A percentile compares a stretch with the other conserved stretches of the same genome.
Conservation (phyloP, 2,888 invertebrate genomes). For the Hesperia comma region DNA sequence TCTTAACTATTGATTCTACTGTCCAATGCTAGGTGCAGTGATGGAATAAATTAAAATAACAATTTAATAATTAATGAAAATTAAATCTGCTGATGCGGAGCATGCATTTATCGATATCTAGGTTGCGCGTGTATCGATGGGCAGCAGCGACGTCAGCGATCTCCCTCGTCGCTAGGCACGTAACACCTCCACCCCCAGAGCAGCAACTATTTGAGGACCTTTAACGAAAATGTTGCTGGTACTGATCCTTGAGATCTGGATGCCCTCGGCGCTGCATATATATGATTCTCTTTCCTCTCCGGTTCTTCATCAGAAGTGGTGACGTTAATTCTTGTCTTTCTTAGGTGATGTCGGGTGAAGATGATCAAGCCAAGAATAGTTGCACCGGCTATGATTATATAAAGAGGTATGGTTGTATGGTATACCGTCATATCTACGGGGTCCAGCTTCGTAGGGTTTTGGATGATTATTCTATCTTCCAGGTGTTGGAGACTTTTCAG, state of each 20-base stretch:
- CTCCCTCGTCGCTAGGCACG: too few species aligned
- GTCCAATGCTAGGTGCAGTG: too few species aligned
- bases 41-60: too few species aligned
- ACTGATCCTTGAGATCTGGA: not conserved
- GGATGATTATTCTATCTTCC: not conserved
- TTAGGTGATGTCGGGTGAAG: not conserved
- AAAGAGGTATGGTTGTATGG: slow-evolving; percentile 10
- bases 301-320: not conserved
- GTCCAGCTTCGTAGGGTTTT: not conserved
- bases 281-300: not conserved
- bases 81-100: too few species aligned
- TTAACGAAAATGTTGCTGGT: slow-evolving; percentile 33
- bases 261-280: not conserved
- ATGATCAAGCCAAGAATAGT: too few species aligned
- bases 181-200: slow-evolving; percentile 32
- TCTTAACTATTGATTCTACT: too few species aligned
- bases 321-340: too few species aligned
- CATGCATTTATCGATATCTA: too few species aligned
- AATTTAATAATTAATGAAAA: too few species aligned
- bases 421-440: not conserved
- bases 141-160: too few species aligned
- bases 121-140: too few species aligned
- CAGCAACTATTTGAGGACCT: slow-evolving; percentile 35
- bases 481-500: slow-evolving; percentile 8
- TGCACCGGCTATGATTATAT: slow-evolving; percentile 6